A percentile compares a stretch with the other conserved stretches of the same genome.
Conservation (phyloP, 2,888 invertebrate species). For the Aricia artaxerxes region DNA sequence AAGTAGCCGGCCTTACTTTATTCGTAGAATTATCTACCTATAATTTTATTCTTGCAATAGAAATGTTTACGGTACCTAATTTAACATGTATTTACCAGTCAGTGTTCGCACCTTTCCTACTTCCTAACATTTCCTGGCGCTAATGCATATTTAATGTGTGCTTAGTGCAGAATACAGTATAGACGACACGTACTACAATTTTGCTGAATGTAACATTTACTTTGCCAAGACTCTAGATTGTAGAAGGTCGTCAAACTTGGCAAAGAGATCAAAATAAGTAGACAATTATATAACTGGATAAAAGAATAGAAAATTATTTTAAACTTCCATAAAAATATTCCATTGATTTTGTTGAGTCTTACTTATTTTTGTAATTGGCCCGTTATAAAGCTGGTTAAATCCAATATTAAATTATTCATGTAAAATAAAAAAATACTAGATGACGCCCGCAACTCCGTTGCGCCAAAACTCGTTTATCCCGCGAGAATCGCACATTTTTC, state of each 20-base stretch:
- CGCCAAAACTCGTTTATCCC: too few relatives aligned
- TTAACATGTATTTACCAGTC: not conserved
- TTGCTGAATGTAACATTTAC: not conserved
- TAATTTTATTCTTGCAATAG: not conserved
- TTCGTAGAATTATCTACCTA: not conserved
- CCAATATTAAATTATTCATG: too few relatives aligned
- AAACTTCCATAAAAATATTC: not conserved
- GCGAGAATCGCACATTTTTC: too few relatives aligned
- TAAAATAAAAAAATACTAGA: too few relatives aligned
- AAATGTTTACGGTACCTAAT: constrained; percentile 6
- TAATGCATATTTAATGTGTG: constrained; percentile 20
- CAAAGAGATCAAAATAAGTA: not conserved
- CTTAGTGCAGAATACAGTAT: not conserved
- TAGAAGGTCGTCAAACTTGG: not conserved
- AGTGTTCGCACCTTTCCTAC: constrained; percentile 3
- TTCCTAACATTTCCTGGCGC: not conserved
- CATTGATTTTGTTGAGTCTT: not conserved
- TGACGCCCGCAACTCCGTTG: too few relatives aligned
- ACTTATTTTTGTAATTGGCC: too few relatives aligned
- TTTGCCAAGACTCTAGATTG: not conserved
- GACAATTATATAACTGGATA: too few relatives aligned
- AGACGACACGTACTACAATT: not conserved
- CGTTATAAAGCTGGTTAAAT: too few relatives aligned
- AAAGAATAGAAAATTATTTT: too few relatives aligned
- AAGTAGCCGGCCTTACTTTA: not conserved